Percentiles rank a stretch among this genome's conserved stretches.
These are phyloP conservation scores for Planococcus citri DNA, from an alignment of 1,140 invertebrate genomes.

Conservation along the genomic window DNA sequence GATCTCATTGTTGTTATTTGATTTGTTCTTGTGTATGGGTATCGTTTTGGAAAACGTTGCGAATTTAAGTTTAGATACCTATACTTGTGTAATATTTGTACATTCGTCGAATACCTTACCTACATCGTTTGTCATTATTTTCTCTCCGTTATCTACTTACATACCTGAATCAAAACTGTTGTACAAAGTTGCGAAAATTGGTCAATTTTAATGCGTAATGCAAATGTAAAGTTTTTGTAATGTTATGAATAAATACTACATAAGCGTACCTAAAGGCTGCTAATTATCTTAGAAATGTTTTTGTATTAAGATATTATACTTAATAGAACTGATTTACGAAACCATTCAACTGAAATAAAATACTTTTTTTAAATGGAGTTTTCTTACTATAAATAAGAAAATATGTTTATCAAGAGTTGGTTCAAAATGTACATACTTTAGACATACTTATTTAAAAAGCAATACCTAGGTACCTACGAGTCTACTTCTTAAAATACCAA, in stretches of 20 bases:
- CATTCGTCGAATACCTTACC: not conserved
- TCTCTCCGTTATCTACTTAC: not conserved
- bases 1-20: not conserved
- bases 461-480: no score
- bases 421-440: no score
- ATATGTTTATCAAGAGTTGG: no score
- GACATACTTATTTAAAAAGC: no score
- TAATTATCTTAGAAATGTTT: not conserved
- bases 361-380: no score
- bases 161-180: not conserved
- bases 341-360: not conserved
- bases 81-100: no score
- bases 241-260: not conserved
- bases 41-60: no score
- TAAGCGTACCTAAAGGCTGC: not conserved
- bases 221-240: not conserved
- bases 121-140: not conserved
- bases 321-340: not conserved
- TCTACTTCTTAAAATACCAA: no score
- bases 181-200: not conserved
- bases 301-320: not conserved
- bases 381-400: no score
- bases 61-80: no score
- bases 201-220: not conserved
- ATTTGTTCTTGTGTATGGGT: not conserved